A percentile compares a stretch with the other conserved stretches of the same genome.
phyloP scores from a whole-genome alignment of 2,888 invertebrate species.

The Globia sparganii region DNA sequence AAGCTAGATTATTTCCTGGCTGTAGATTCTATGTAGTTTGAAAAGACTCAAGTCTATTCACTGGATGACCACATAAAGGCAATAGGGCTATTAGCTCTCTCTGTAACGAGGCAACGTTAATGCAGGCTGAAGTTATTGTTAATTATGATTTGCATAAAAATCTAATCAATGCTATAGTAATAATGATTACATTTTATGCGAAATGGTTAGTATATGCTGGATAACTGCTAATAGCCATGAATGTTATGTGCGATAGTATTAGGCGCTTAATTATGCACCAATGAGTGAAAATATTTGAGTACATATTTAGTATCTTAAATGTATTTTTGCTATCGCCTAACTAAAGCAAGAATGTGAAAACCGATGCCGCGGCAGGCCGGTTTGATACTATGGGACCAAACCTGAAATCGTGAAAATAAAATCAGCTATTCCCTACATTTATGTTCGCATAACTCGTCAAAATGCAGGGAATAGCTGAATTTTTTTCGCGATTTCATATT shows the following conservation, averaged over 20 bases:
- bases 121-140: neutral
- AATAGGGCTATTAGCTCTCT: constrained; percentile 5
- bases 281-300: neutral
- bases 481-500: too few species aligned
- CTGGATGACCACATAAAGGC: constrained; percentile 30
- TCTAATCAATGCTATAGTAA: neutral
- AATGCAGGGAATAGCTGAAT: too few species aligned
- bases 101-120: neutral
- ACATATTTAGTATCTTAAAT: neutral
- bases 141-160: neutral
- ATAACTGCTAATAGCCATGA: neutral
- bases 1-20: neutral
- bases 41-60: neutral
- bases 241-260: neutral
- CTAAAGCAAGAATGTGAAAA: neutral
- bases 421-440: too few species aligned
- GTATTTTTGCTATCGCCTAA: neutral
- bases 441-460: too few species aligned
- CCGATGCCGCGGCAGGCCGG: too few species aligned
- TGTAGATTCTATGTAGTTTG: constrained; percentile 7
- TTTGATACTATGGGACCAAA: too few species aligned
- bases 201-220: neutral
- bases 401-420: too few species aligned
- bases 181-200: neutral
- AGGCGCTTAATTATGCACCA: neutral